Evolutionary conservation across 2,113 vertebrate species (phyloP).

Genomic region (Scartelaos histophorus): DNA sequence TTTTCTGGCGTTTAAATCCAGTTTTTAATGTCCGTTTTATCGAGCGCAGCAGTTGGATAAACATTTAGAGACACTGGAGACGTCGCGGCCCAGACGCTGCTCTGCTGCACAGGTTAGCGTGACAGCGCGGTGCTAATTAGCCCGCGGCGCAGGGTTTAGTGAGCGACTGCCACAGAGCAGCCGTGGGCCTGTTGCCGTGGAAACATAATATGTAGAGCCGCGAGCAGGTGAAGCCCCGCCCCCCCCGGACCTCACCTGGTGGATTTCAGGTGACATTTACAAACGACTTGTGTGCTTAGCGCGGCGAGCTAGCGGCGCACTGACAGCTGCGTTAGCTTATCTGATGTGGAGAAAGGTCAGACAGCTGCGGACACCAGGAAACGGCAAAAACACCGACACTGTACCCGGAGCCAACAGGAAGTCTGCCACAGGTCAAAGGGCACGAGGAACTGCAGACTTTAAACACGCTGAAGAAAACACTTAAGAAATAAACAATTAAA

Average conservation of each 20-base stretch:
- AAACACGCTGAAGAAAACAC: no score
- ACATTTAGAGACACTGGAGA: no score
- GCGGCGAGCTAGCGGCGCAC: background rate
- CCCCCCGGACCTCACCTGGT: slow-evolving; percentile 41
- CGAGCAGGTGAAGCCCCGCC: slow-evolving; percentile 18
- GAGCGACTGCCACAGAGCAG: slow-evolving; percentile 22
- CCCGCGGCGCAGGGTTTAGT: slow-evolving; percentile 58
- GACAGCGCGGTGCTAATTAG: slow-evolving; percentile 32
- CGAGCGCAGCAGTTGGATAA: no score
- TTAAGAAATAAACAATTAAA: no score
- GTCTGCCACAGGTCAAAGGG: background rate
- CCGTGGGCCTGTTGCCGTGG: slow-evolving; percentile 41
- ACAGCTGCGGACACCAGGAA: slow-evolving; percentile 9
- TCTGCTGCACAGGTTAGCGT: slow-evolving; percentile 3
- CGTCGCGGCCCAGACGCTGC: background rate
- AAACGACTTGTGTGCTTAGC: slow-evolving; percentile 29
- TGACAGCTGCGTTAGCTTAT: slow-evolving; percentile 29
- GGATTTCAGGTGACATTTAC: slow-evolving; percentile 38
- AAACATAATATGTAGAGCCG: slow-evolving; percentile 59
- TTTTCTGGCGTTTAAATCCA: no score
- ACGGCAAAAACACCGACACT: background rate
- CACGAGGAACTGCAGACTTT: background rate
- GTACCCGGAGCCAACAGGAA: background rate
- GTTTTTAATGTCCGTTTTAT: no score
- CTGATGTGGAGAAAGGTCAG: slow-evolving; percentile 35